Conservation (phyloP, 2,797 vertebrate genomes). For the Meda fulgida region DNA sequence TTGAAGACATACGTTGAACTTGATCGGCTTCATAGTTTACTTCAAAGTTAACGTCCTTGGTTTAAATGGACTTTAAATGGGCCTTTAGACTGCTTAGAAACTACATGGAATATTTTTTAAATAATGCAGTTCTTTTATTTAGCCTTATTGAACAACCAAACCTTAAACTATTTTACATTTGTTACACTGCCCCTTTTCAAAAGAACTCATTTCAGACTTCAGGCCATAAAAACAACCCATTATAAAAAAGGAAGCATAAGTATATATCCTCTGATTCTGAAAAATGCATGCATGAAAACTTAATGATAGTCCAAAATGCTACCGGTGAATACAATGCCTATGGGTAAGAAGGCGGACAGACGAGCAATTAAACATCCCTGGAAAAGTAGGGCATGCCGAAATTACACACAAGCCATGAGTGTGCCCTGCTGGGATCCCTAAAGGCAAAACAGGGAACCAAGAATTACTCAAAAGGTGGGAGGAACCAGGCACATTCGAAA, state of each 20-base stretch:
- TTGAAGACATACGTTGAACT: no score
- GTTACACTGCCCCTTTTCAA: neutral
- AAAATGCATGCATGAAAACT: slow-evolving; percentile 36
- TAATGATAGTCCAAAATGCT: slow-evolving; percentile 30
- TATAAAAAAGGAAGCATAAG: neutral
- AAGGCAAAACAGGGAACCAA: slow-evolving; percentile 30
- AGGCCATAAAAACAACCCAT: neutral
- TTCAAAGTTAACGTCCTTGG: neutral
- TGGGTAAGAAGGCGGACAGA: slow-evolving; percentile 22
- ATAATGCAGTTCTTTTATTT: neutral
- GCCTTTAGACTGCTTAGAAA: neutral
- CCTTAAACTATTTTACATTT: neutral
- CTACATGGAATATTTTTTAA: neutral
- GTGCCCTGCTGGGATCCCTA: slow-evolving; percentile 29
- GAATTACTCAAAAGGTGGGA: slow-evolving; percentile 38
- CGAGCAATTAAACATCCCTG: slow-evolving; percentile 42
- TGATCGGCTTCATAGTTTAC: no score
- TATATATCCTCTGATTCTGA: slow-evolving; percentile 28
- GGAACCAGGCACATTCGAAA: slow-evolving; percentile 6
- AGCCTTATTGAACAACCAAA: neutral
- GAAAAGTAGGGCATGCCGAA: slow-evolving; percentile 48
- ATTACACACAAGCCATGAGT: slow-evolving; percentile 33
- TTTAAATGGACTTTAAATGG: neutral
- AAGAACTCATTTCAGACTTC: neutral
- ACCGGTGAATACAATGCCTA: slow-evolving; percentile 16